Conservation (phyloP, 2,797 vertebrate genomes). For the Silurus aristotelis region DNA sequence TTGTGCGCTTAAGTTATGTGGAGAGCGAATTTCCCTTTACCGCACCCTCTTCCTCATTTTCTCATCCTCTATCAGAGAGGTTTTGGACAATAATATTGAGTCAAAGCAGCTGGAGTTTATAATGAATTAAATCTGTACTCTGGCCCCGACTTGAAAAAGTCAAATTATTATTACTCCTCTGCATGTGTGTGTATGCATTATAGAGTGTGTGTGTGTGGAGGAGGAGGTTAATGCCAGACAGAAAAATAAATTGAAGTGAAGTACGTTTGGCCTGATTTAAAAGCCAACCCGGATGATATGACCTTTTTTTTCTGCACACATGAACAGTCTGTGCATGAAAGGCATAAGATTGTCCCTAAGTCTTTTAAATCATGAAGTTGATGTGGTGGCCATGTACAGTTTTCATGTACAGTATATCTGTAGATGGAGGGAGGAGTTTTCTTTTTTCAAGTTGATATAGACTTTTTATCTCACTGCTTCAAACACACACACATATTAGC, state of each 20-base stretch:
- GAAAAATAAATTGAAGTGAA: conserved; percentile 81
- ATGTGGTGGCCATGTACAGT: neutral
- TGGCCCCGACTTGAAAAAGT: conserved; percentile 80
- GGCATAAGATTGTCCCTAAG: neutral
- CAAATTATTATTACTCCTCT: conserved; percentile 84
- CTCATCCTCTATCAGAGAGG: conserved; percentile 73
- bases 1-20: conserved; percentile 75
- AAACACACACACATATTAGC: neutral
- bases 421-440: neutral
- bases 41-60: conserved; percentile 36
- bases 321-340: neutral
- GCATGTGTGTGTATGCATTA: conserved; percentile 66
- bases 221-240: conserved; percentile 54
- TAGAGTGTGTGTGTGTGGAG: neutral
- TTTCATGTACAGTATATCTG: conserved; percentile 19
- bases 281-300: conserved; percentile 69
- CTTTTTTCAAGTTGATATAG: neutral
- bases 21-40: conserved; percentile 50
- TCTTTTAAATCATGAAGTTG: conserved; percentile 29
- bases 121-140: conserved; percentile 80
- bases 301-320: conserved; percentile 38
- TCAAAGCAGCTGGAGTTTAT: conserved; percentile 74
- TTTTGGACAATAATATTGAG: conserved; percentile 78
- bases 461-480: neutral
- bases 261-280: conserved; percentile 75